Percentiles rank a stretch among this genome's conserved stretches.
These are phyloP conservation scores for Ceratoteleas bidentatus DNA, from an alignment of 1,140 invertebrate species.

Conservation along the genomic window DNA sequence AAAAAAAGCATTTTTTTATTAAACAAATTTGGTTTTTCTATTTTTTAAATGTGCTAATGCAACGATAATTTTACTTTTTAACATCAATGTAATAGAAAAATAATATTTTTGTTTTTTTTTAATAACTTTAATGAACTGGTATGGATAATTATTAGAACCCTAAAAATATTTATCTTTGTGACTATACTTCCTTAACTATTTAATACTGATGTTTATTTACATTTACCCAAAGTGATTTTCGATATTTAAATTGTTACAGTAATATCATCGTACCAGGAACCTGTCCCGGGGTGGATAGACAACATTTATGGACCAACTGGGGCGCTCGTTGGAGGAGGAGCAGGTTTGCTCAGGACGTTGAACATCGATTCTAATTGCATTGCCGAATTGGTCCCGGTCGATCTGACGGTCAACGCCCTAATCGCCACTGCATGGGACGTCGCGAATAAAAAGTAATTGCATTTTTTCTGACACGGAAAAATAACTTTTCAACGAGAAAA, in stretches of 20 bases:
- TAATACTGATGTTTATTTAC: not conserved
- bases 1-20: too few relatives aligned
- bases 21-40: too few relatives aligned
- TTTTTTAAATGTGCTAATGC: too few relatives aligned
- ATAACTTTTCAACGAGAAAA: too few relatives aligned
- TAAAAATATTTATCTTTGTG: too few relatives aligned
- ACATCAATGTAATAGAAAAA: too few relatives aligned
- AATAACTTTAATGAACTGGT: too few relatives aligned
- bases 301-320: slow-evolving; percentile 90
- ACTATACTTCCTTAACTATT: too few relatives aligned
- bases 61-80: too few relatives aligned
- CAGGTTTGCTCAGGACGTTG: slow-evolving; percentile 85
- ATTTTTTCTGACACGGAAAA: not conserved
- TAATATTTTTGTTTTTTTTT: too few relatives aligned
- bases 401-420: slow-evolving; percentile 86
- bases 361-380: slow-evolving; percentile 80
- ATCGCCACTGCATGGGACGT: slow-evolving; percentile 85
- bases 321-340: slow-evolving; percentile 82
- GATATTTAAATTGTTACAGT: slow-evolving; percentile 71
- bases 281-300: slow-evolving; percentile 87
- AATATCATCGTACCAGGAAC: slow-evolving; percentile 75
- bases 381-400: slow-evolving; percentile 89
- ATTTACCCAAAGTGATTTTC: not conserved
- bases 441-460: slow-evolving; percentile 77
- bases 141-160: too few relatives aligned